Conservation (phyloP, 2,113 vertebrate species). For the Podarcis muralis region DNA sequence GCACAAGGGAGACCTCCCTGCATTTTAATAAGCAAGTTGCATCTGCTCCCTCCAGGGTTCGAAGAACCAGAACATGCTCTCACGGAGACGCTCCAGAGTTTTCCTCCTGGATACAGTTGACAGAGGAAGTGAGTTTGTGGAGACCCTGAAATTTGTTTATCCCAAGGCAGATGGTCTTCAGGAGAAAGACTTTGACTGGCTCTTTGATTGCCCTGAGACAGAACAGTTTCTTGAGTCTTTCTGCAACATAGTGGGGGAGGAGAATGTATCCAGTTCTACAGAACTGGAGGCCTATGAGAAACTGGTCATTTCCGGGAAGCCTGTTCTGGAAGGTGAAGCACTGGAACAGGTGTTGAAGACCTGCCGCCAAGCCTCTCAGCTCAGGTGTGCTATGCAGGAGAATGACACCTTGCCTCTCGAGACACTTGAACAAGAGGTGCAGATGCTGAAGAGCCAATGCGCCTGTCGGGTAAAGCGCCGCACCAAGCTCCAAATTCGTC, state of each 20-base stretch:
- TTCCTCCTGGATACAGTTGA: background rate
- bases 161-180: constrained; percentile 7
- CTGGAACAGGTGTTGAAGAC: constrained; percentile 15
- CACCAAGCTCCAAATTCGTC: constrained; percentile 33
- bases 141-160: constrained; percentile 11
- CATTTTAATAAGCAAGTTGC: background rate
- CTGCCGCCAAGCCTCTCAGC: fast-evolving
- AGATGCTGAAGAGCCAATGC: constrained; percentile 17
- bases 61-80: constrained; percentile 30
- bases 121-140: constrained; percentile 21
- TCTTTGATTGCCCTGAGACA: constrained; percentile 57
- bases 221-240: constrained; percentile 49
- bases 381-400: fast-evolving
- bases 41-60: constrained; percentile 9
- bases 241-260: constrained; percentile 37
- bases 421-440: constrained; percentile 39
- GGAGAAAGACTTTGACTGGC: constrained; percentile 54
- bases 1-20: background rate
- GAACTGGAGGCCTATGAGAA: constrained; percentile 53
- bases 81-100: background rate
- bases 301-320: constrained; percentile 53
- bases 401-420: constrained; percentile 14
- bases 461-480: background rate
- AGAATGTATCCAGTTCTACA: constrained; percentile 23
- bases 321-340: constrained; percentile 42